These are phyloP conservation scores for Nicator chloris DNA, from an alignment of 2,113 vertebrate genomes.

Conservation along the genomic window DNA sequence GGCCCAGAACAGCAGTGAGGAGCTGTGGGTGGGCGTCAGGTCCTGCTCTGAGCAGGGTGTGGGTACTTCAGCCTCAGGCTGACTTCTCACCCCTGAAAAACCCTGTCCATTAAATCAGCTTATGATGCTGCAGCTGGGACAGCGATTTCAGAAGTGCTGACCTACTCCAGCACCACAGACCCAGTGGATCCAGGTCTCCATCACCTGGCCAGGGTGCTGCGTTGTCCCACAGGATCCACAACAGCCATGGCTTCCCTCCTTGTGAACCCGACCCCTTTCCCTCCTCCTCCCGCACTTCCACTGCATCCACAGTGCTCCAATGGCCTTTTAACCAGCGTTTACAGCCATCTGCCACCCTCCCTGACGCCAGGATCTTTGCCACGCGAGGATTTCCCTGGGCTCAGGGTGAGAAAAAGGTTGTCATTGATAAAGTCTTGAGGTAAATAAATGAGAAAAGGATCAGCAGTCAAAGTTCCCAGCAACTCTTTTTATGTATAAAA, in stretches of 20 bases:
- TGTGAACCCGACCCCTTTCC: fast-evolving
- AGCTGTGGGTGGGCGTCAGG: not conserved
- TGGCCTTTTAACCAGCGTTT: not conserved
- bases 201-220: fast-evolving
- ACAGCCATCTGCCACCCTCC: not conserved
- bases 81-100: not conserved
- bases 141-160: fast-evolving
- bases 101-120: fast-evolving
- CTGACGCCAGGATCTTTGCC: not conserved
- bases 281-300: not conserved
- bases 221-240: fast-evolving
- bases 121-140: fast-evolving
- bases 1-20: not conserved
- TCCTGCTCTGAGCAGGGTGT: fast-evolving
- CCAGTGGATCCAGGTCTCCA: not conserved
- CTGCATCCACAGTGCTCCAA: fast-evolving
- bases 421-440: not conserved
- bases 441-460: not conserved
- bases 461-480: not conserved
- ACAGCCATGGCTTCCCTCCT: fast-evolving
- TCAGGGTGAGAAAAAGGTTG: fast-evolving
- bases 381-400: fast-evolving
- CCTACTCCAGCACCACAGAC: not conserved
- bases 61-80: not conserved
- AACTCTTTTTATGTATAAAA: not conserved